A percentile compares a stretch with the other conserved stretches of the same genome.
Evolutionary conservation across 2,888 invertebrate species (phyloP).

Genomic region (Hyles lineata): DNA sequence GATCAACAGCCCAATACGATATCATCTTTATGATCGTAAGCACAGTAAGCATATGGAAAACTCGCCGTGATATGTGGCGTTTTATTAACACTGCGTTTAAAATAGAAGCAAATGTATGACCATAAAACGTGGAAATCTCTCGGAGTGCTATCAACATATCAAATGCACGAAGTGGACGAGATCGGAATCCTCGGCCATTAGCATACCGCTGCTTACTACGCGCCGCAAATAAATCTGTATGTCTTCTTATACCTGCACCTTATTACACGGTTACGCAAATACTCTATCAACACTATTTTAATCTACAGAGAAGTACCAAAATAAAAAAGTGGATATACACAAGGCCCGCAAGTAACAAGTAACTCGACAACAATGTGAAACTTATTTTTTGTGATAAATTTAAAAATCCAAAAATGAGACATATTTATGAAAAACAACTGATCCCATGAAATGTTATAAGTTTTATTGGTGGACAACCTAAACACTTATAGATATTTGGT

Average conservation of each 20-base stretch:
- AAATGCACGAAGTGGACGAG: constrained; percentile 16
- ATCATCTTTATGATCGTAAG: background rate
- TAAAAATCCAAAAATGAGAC: no score
- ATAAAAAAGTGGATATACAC: no score
- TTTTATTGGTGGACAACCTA: no score
- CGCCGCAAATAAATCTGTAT: constrained; percentile 71
- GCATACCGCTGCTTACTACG: constrained; percentile 43
- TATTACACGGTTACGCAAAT: background rate
- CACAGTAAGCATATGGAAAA: background rate
- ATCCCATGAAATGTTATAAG: no score
- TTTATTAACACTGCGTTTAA: constrained; percentile 24
- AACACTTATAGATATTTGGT: no score
- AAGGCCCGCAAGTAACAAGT: no score
- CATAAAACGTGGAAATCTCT: constrained; percentile 8
- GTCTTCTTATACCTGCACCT: constrained; percentile 43
- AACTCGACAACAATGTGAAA: no score
- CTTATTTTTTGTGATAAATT: no score
- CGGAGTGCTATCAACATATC: constrained; percentile 11
- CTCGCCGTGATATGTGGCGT: background rate
- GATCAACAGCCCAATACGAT: background rate
- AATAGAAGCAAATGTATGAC: constrained; percentile 19
- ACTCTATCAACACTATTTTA: no score
- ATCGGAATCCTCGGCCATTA: constrained; percentile 44
- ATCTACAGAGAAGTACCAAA: no score
- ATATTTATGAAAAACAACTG: no score